phyloP scores from a whole-genome alignment of 1,140 invertebrate genomes.

The Apolygus lucorum region DNA sequence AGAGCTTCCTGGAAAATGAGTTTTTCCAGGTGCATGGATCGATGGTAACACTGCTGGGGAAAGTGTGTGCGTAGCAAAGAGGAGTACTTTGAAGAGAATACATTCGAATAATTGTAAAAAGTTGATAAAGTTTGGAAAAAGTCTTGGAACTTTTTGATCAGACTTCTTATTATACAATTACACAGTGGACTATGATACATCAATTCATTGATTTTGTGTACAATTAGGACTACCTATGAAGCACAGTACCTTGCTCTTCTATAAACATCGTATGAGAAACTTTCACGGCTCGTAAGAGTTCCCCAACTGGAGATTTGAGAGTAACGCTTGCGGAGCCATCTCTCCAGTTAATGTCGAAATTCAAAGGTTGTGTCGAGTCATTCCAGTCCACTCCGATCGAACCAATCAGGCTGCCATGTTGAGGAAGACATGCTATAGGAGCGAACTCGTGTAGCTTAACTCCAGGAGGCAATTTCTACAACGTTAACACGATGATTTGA shows the following conservation, averaged over 20 bases:
- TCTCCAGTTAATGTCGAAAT: constrained; percentile 64
- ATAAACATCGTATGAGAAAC: constrained; percentile 68
- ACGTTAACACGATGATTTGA: constrained; percentile 13
- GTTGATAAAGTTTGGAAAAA: no score
- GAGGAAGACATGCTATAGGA: constrained; percentile 48
- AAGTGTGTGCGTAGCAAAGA: no score
- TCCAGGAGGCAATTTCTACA: constrained; percentile 55
- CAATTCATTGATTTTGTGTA: not conserved
- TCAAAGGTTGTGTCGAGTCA: constrained; percentile 80
- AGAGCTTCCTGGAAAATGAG: no score
- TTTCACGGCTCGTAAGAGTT: constrained; percentile 73
- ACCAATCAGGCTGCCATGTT: constrained; percentile 46
- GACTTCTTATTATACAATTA: not conserved
- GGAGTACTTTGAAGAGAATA: no score
- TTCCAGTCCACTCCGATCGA: constrained; percentile 87
- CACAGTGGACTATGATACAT: not conserved
- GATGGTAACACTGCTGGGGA: no score
- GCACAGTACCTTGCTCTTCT: constrained; percentile 53
- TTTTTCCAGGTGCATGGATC: no score
- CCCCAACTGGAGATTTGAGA: constrained; percentile 77
- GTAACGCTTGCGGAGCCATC: constrained; percentile 51
- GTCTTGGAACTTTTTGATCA: not conserved
- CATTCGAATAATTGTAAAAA: no score
- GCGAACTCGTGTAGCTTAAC: constrained; percentile 78
- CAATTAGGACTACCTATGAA: not conserved